A percentile compares a stretch with the other conserved stretches of the same genome.
phyloP scores from a whole-genome alignment of 1,140 invertebrate species.

The Vanessa atalanta region DNA sequence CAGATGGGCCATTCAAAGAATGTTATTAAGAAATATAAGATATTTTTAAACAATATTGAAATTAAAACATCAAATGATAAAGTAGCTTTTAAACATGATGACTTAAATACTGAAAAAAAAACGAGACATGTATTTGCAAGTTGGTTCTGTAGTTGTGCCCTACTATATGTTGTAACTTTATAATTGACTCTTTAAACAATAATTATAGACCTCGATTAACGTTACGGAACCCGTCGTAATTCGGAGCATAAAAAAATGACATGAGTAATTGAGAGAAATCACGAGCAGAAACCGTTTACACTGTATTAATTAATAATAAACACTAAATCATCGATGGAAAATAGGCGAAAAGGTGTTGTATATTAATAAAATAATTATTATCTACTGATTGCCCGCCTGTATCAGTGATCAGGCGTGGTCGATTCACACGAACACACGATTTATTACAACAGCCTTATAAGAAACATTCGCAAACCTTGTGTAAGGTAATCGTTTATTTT shows the following conservation, averaged over 20 bases:
- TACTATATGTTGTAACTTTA: background rate
- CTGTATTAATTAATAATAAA: conserved; percentile 53
- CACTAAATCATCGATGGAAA: conserved; percentile 53
- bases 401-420: conserved; percentile 57
- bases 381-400: conserved; percentile 53
- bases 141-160: background rate
- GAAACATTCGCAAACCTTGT: background rate
- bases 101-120: too few relatives aligned
- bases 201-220: conserved; percentile 26
- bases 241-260: conserved; percentile 23
- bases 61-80: too few relatives aligned
- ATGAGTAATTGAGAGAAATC: conserved; percentile 43
- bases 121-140: too few relatives aligned
- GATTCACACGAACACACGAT: conserved; percentile 59
- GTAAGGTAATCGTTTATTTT: background rate
- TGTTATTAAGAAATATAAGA: too few relatives aligned
- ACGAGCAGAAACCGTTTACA: conserved; percentile 44
- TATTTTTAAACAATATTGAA: too few relatives aligned
- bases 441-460: conserved; percentile 47
- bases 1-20: too few relatives aligned
- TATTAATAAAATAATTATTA: conserved; percentile 71
- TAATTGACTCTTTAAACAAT: conserved; percentile 28
- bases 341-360: conserved; percentile 58
- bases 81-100: too few relatives aligned
- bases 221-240: conserved; percentile 21